Percentiles rank a stretch among this genome's conserved stretches.
Conservation (phyloP, 1,140 invertebrate genomes). For the Megathymus violae region DNA sequence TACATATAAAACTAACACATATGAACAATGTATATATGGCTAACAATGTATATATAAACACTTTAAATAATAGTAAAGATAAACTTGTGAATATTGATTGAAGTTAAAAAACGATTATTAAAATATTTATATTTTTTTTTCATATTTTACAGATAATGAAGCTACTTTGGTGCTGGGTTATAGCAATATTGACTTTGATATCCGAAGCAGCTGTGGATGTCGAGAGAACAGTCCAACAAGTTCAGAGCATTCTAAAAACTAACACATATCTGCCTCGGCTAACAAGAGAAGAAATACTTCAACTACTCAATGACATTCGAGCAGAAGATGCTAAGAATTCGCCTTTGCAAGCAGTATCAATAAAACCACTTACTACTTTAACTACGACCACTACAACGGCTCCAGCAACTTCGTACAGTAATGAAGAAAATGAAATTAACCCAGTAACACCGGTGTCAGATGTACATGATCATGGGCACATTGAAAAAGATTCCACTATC, state of each 20-base stretch:
- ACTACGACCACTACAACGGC: constrained; percentile 28
- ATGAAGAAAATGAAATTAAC: constrained; percentile 59
- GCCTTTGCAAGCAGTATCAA: constrained; percentile 43
- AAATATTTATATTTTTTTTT: constrained; percentile 29
- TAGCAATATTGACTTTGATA: constrained; percentile 46
- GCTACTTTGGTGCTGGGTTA: constrained; percentile 57
- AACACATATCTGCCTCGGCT: constrained; percentile 84
- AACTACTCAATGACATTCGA: constrained; percentile 85
- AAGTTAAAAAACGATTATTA: too few species aligned
- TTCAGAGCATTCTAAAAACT: constrained; percentile 84
- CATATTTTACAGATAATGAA: constrained; percentile 69
- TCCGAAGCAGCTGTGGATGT: constrained; percentile 65
- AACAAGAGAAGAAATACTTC: constrained; percentile 84
- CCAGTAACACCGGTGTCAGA: constrained; percentile 40
- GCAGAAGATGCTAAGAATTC: constrained; percentile 76
- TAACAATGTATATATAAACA: too few species aligned
- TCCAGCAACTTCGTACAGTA: constrained; percentile 46
- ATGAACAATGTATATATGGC: too few species aligned
- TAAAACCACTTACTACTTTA: constrained; percentile 19
- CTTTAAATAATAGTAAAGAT: too few species aligned
- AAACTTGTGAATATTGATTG: too few species aligned
- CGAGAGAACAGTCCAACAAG: constrained; percentile 85
- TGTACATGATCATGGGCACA: constrained; percentile 37
- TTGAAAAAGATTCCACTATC: constrained; percentile 34
- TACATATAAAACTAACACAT: too few species aligned